These are phyloP conservation scores for Anthoscopus minutus DNA, from an alignment of 2,113 vertebrate genomes.

Conservation along the genomic window DNA sequence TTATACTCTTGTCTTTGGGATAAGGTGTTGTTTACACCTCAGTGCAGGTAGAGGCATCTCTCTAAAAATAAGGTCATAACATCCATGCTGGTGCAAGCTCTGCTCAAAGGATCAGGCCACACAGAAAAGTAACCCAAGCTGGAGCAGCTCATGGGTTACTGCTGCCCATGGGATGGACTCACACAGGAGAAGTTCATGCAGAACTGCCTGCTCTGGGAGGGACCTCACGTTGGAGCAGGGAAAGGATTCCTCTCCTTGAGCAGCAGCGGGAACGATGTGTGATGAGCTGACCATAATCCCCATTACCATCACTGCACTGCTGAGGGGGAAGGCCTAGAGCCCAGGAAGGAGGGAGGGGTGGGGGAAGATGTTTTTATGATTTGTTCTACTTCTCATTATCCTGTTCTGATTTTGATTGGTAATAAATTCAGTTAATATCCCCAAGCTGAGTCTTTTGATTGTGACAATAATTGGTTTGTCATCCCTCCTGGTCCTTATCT, in stretches of 20 bases:
- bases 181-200: not conserved
- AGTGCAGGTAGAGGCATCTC: fast-evolving
- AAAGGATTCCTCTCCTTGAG: not conserved
- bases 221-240: fast-evolving
- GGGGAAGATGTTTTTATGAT: too few relatives aligned
- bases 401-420: not conserved
- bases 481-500: not conserved
- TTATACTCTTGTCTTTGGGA: not conserved
- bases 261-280: not conserved
- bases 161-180: not conserved
- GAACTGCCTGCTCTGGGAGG: not conserved
- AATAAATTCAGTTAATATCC: not conserved
- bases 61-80: not conserved
- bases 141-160: not conserved
- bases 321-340: not conserved
- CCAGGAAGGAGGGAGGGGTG: not conserved
- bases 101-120: not conserved
- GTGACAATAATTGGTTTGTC: not conserved
- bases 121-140: not conserved
- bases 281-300: not conserved
- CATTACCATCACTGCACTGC: fast-evolving
- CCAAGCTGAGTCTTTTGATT: not conserved
- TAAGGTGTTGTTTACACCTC: not conserved
- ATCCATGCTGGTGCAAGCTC: not conserved
- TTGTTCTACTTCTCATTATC: not conserved